Evolutionary conservation across 1,140 invertebrate genomes (phyloP), one percentile per base, ranked within the genome.

Genomic region (Bathynomus jamesi): DNA sequence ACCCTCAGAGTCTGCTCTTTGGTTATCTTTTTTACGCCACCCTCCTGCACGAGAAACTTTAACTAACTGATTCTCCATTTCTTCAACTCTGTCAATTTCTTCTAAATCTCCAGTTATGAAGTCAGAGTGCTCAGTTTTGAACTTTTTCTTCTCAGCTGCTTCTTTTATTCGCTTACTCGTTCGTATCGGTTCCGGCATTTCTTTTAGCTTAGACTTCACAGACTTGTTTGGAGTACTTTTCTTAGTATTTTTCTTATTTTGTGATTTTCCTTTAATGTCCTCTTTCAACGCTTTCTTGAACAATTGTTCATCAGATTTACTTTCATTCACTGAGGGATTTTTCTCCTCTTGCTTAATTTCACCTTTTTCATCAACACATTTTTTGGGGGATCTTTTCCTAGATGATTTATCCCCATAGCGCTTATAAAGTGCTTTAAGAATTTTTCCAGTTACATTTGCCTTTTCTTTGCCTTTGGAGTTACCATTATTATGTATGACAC

Each of bases 91-190:
- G 29, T 61, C 67, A 27, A 71, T 65, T 11, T 75, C 73, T n/a
- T 69, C 63, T 61, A 76, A 72, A 60, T 74, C 76, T 5, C 76
- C 76, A 7, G 73, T 74, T 21, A 77, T 77, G 40, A 77, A 77
- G 28, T 77, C 76, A 21, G 72, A 64, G 28, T 77, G 53, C 65
- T 74, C 69, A 1, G 60, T 60, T 61, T 71, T 71, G 10, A 61
- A 46, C 53, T 77, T 77, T 60, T 66, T 71, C 25, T 67, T 65
- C 40, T 69, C 69, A 17, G 76, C 72, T 63, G 76, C 72, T 69
- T 69, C 71, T 53, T 65, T 66, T 21, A 77, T 46, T 4, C 76
- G 72, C 61, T 60, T 69, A 64, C 76, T 77, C 11, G 64, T 70
- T 28, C 76, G 32, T 17, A 60, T 63, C 24, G 76, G 68, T 32